Evolutionary conservation across 2,888 invertebrate genomes (phyloP).

Genomic region (Agrochola litura): DNA sequence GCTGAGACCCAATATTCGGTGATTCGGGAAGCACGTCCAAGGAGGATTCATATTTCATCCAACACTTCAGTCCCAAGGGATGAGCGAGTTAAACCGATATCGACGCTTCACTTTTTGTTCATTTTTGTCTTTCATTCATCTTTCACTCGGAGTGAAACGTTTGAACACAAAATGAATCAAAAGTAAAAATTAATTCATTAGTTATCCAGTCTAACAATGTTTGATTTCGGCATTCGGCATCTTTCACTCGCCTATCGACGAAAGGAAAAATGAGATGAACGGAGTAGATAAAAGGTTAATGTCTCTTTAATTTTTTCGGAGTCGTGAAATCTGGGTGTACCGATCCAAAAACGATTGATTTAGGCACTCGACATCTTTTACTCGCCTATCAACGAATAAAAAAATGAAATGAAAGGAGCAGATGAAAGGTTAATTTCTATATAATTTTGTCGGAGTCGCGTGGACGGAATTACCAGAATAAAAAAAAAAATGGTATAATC

Average conservation of each 20-base stretch:
- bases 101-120: not conserved
- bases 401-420: not conserved
- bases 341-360: not conserved
- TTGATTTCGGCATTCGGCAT: too few relatives aligned
- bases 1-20: conserved; percentile 79
- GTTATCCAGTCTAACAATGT: not conserved
- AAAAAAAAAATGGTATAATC: too few relatives aligned
- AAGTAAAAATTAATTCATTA: not conserved
- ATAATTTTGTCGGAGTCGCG: not conserved
- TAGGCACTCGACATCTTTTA: too few relatives aligned
- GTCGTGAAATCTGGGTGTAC: not conserved
- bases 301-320: too few relatives aligned
- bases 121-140: not conserved
- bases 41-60: conserved; percentile 79
- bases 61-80: conserved; percentile 66
- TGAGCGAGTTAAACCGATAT: conserved; percentile 55
- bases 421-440: not conserved
- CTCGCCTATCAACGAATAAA: not conserved
- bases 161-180: not conserved
- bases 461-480: not conserved
- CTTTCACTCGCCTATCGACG: not conserved
- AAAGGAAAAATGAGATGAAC: not conserved
- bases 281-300: not conserved
- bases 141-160: not conserved
- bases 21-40: conserved; percentile 76